Conservation (phyloP, 2,113 vertebrate genomes). For the Ceyx cyanopectus region DNA sequence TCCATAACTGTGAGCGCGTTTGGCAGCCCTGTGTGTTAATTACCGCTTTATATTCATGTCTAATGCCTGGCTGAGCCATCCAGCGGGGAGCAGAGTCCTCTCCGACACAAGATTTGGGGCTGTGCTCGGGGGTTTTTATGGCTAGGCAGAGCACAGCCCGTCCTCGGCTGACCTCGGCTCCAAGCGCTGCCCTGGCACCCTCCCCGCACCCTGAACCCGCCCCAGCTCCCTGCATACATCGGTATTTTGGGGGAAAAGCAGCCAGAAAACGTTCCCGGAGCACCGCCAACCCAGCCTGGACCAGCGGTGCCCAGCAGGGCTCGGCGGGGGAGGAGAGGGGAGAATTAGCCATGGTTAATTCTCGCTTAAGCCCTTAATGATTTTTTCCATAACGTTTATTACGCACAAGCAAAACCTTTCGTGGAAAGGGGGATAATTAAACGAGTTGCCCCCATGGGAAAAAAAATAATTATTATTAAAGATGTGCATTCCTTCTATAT, state of each 20-base stretch:
- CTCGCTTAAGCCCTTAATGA: neutral
- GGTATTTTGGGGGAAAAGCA: neutral
- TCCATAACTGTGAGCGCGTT: neutral
- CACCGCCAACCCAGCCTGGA: neutral
- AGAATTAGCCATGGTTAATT: neutral
- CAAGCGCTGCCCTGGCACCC: too few relatives aligned
- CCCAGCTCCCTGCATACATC: fast-evolving
- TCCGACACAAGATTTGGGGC: neutral
- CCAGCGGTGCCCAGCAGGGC: fast-evolving
- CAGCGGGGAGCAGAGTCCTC: neutral
- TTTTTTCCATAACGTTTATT: neutral
- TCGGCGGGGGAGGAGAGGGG: too few relatives aligned
- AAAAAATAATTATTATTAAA: neutral
- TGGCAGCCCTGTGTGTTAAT: neutral
- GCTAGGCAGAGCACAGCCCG: neutral
- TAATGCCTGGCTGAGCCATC: fast-evolving
- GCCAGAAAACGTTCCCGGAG: neutral
- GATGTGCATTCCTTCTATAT: neutral
- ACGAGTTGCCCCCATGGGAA: neutral
- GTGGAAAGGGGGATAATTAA: neutral
- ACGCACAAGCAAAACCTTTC: neutral
- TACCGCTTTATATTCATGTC: neutral
- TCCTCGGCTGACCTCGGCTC: neutral
- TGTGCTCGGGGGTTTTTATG: fast-evolving
- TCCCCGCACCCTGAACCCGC: too few relatives aligned